Evolutionary conservation across 2,797 vertebrate species (phyloP).

Genomic region (Paguma larvata): DNA sequence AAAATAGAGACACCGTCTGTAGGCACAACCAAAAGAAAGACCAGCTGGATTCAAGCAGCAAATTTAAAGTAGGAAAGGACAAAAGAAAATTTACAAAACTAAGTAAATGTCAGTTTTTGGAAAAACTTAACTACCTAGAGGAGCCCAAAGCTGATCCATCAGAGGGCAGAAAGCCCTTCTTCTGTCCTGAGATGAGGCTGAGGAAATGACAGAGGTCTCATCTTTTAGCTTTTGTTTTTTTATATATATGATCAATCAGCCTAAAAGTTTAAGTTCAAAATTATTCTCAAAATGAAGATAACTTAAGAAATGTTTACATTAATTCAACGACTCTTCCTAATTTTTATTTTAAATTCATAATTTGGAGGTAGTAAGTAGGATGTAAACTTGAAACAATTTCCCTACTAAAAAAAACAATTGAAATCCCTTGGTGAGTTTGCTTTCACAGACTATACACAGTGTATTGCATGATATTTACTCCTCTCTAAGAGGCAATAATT

Average conservation of each 20-base stretch:
- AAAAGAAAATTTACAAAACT: neutral
- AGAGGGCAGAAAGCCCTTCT: neutral
- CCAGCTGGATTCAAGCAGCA: neutral
- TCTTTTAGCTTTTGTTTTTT: neutral
- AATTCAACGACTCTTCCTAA: neutral
- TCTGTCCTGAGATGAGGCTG: neutral
- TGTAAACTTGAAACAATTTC: conserved; percentile 45
- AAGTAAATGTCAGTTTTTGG: neutral
- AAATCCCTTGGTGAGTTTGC: conserved; percentile 19
- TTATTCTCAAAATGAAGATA: conserved; percentile 19
- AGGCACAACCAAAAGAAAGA: neutral
- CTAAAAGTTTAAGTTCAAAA: neutral
- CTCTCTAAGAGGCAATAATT: neutral
- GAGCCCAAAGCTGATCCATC: neutral
- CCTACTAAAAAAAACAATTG: neutral
- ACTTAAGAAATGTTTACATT: neutral
- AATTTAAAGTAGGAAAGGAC: neutral
- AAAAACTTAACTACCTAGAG: neutral
- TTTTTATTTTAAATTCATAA: conserved; percentile 41
- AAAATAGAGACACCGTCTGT: neutral
- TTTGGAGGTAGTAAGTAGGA: neutral
- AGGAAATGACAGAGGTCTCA: neutral
- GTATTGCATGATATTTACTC: neutral
- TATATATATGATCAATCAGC: neutral
- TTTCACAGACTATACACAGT: neutral